These are phyloP conservation scores for Pogonocichla stellata DNA, from an alignment of 2,113 vertebrate species.

Conservation along the genomic window DNA sequence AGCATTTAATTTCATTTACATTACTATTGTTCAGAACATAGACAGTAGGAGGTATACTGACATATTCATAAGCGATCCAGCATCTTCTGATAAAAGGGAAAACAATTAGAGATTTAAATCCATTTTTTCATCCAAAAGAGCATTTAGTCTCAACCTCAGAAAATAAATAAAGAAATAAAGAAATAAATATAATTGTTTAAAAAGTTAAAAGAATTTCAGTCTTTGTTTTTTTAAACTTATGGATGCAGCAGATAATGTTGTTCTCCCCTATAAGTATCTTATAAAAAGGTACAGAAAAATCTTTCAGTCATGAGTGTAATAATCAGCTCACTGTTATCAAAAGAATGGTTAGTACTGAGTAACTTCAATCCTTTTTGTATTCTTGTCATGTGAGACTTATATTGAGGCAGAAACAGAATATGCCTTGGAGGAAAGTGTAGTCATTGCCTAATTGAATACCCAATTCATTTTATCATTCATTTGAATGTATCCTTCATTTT, in stretches of 20 bases:
- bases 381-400: neutral
- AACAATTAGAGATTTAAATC: constrained; percentile 22
- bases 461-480: neutral
- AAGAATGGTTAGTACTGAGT: neutral
- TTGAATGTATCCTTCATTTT: neutral
- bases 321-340: neutral
- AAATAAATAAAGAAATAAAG: neutral
- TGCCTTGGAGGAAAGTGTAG: neutral
- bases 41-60: neutral
- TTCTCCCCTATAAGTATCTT: neutral
- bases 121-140: neutral
- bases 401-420: neutral
- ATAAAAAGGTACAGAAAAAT: neutral
- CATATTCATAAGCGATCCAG: neutral
- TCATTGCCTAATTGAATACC: neutral
- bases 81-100: neutral
- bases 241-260: neutral
- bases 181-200: neutral
- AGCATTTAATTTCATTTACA: neutral
- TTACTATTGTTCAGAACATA: constrained; percentile 9
- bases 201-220: neutral
- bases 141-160: constrained; percentile 18
- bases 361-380: neutral
- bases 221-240: neutral
- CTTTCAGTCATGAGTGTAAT: neutral